Evolutionary conservation across 1,140 invertebrate genomes (phyloP), one percentile per base, ranked within the genome.

Genomic region (Spodoptera litura): DNA sequence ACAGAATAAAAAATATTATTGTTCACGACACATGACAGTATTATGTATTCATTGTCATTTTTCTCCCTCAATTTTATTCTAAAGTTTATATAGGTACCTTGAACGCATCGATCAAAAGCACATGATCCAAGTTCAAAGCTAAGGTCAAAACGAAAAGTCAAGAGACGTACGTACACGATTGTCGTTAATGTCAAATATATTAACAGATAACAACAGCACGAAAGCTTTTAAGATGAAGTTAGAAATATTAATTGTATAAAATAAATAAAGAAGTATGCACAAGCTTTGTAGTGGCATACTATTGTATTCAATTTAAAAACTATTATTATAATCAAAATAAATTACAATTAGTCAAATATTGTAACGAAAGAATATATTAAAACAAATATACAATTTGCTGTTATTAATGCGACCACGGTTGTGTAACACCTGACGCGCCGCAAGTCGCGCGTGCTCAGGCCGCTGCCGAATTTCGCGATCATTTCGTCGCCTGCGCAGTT

Each of bases 391-490:
- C 12, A 44, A 31, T 44, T 38, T 55, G 49, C 31, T 52, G 64
- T 52, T 44, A 70, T 66, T 15, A 72, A 62, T 53, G 73, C 73
- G 59, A 73, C 78, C 59, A 11, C 70, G 12, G 52, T 51, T 79
- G 70, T 66, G 73, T 66, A 51, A 59, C 71, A 76, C 78, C 78
- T 80, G 78, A 55, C 72, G 55, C 62, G 72, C 72, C 62, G n/a
- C 58, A 58, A 72, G 70, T 75, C 83, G 74, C 80, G 83, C 89
- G 87, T 85, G 87, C 81, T 82, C 82, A 31, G 49, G 20, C 31
- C 73, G 86, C 88, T 87, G 85, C 86, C 87, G 85, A 91, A 89
- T 89, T 91, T 90, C 77, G 82, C 84, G 78, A 83, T 76, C 83
- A 68, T 75, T 74, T 73, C 61, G 58, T 70, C 31, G 77, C 81